A percentile compares a stretch with the other conserved stretches of the same genome.
Evolutionary conservation across 2,888 invertebrate species (phyloP).

Genomic region (Sycophila texana): DNA sequence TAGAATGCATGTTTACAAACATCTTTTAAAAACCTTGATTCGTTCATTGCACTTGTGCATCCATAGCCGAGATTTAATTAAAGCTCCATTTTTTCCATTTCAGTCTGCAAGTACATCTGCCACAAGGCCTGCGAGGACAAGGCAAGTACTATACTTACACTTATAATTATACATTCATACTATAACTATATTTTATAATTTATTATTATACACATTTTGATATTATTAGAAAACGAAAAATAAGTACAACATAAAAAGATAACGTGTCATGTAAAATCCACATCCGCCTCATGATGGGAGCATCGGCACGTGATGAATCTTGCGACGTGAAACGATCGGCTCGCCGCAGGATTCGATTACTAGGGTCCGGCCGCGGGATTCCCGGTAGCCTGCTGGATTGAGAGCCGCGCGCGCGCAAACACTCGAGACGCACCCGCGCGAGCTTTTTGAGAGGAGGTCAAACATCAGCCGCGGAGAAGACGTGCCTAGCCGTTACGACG

Average conservation of each 20-base stretch:
- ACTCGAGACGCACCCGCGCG: neutral
- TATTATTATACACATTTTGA: too few relatives aligned
- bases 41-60: too few relatives aligned
- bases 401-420: neutral
- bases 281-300: neutral
- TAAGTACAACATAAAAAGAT: neutral
- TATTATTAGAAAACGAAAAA: neutral
- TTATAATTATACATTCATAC: too few relatives aligned
- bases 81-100: constrained; percentile 75
- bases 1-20: neutral
- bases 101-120: constrained; percentile 90
- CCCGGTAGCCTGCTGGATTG: neutral
- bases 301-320: constrained; percentile 31
- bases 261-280: neutral
- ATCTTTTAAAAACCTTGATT: neutral
- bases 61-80: too few relatives aligned
- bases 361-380: neutral
- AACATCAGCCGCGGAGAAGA: constrained; percentile 11
- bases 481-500: constrained; percentile 11
- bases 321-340: constrained; percentile 9
- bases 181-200: too few relatives aligned
- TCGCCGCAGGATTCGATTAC: neutral
- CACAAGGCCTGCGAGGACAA: constrained; percentile 87
- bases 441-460: neutral
- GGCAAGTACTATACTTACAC: constrained; percentile 77